phyloP scores from a whole-genome alignment of 2,113 vertebrate species.

The Bothrops jararaca region DNA sequence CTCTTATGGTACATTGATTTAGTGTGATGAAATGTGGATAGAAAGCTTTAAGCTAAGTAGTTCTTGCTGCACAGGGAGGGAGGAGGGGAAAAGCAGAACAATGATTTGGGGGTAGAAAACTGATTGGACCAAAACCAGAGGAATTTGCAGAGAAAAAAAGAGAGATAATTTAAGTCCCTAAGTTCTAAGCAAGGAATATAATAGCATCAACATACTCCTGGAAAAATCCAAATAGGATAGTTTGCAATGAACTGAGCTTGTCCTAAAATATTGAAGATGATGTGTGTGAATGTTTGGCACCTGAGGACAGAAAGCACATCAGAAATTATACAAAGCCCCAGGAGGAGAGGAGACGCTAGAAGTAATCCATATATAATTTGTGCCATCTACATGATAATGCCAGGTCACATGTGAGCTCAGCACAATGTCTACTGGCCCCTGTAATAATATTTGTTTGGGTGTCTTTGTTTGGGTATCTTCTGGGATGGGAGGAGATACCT shows the following conservation, averaged over 20 bases:
- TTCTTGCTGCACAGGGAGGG: background rate
- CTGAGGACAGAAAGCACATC: background rate
- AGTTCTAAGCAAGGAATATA: fast-evolving
- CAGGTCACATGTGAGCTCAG: background rate
- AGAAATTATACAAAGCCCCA: background rate
- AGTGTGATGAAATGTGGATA: conserved; percentile 35
- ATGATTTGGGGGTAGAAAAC: background rate
- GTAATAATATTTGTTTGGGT: background rate
- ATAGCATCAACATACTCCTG: background rate
- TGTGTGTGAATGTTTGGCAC: background rate
- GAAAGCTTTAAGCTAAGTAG: background rate
- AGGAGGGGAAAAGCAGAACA: background rate
- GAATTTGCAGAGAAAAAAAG: background rate
- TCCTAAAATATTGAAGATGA: background rate
- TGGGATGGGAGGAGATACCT: too few species aligned
- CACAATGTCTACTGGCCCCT: background rate
- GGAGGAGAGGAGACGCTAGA: background rate
- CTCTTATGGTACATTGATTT: conserved; percentile 30
- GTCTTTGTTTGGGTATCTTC: background rate
- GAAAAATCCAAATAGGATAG: background rate
- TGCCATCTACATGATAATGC: background rate
- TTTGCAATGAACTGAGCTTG: background rate
- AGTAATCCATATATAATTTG: too few species aligned
- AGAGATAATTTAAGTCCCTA: background rate
- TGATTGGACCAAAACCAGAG: background rate